Evolutionary conservation across 2,797 vertebrate species (phyloP), one percentile per base, ranked within the genome.

Genomic region (Vultur gryphus): DNA sequence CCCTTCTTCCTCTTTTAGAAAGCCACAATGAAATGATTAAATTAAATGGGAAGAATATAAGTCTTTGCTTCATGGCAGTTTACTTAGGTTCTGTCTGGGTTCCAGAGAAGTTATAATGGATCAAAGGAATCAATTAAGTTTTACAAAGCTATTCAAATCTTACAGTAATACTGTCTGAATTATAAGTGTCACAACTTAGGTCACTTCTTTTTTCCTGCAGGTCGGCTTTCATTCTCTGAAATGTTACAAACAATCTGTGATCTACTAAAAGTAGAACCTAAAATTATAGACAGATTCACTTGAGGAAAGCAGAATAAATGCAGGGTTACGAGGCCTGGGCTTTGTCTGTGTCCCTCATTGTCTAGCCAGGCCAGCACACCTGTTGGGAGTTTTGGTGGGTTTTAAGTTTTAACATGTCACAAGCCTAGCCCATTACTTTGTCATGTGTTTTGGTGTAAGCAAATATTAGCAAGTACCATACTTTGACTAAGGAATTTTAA

Each of bases 81-180:
- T 93, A 37, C 65, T 85, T 93, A 21, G 52, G 28, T 77, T 91
- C 51, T 91, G 12, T 83, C 43, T 83, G 25, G 16, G 44, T 79
- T 91, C 66, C 70, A 82, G 73, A 80, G 62, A 49, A 89, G 48
- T 76, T 90, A 65, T 8, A 64, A 25, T 21, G 81, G 71, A 84
- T 87, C 57, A 94, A 89, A 96, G 58, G 72, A 93, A 77, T 43
- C n/a, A 65, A 67, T 69, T 89, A 84, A 90, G 69, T 92, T 91
- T 87, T 86, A 64, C 44, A 79, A 84, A 93, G 79, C 49, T 89
- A 62, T 81, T 97, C 16, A 88, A 29, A 81, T 90, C 31, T 71
- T 80, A 69, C 8, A 89, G 43, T 66, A 90, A 58, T n/a, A 31
- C 71, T 81, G 54, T 65, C 61, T 35, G 69, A 69, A 79, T 85